Percentiles rank a stretch among this genome's conserved stretches.
phyloP scores from a whole-genome alignment of 2,797 vertebrate species.

The Cephalopachus bancanus region DNA sequence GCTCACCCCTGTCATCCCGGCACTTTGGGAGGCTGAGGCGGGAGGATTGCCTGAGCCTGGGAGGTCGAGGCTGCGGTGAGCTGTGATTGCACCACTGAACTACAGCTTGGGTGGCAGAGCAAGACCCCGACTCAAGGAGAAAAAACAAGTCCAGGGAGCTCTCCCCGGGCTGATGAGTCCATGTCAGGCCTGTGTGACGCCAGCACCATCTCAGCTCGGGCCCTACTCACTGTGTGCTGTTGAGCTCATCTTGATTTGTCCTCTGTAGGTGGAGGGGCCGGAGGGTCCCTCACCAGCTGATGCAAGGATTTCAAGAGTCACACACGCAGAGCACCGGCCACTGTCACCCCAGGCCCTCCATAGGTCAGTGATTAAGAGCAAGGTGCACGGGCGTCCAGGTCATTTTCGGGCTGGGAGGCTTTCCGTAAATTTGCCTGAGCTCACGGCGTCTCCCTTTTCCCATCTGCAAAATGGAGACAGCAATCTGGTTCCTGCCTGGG shows the following conservation, averaged over 20 bases:
- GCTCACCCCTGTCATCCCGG: no score
- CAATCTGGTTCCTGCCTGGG: not conserved
- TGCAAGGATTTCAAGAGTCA: not conserved
- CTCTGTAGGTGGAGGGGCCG: not conserved
- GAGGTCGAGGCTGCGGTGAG: no score
- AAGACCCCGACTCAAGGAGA: no score
- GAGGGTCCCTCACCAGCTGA: not conserved
- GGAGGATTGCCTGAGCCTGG: no score
- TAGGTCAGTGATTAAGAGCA: not conserved
- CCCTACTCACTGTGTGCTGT: no score
- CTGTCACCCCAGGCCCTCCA: not conserved
- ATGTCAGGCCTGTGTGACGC: no score
- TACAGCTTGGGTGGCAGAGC: no score
- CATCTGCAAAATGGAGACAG: not conserved
- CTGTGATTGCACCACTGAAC: no score
- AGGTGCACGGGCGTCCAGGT: not conserved
- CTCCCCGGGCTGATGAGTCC: no score
- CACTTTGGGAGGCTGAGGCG: no score
- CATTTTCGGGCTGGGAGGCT: not conserved
- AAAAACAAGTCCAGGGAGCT: no score
- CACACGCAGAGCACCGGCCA: not conserved
- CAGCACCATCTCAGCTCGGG: not conserved
- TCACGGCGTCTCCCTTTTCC: not conserved
- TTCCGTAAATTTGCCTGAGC: not conserved
- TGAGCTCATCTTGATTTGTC: not conserved